Evolutionary conservation across 2,888 invertebrate species (phyloP).

Genomic region (Pammene aurita): DNA sequence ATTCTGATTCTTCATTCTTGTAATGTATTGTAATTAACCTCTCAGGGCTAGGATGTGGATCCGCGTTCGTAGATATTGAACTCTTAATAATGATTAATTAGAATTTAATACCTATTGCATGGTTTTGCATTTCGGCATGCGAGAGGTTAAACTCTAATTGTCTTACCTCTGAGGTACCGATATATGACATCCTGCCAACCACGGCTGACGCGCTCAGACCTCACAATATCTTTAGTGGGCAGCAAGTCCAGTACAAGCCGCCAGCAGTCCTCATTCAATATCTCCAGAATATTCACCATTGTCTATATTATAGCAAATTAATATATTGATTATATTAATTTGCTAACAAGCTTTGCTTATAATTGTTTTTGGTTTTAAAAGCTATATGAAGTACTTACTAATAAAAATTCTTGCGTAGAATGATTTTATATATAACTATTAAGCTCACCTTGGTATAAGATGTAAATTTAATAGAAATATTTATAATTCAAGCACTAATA

Average conservation of each 20-base stretch:
- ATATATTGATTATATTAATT: too few species aligned
- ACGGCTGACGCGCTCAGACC: constrained; percentile 12
- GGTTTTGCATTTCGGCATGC: too few species aligned
- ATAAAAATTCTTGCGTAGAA: too few species aligned
- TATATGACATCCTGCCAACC: constrained; percentile 4
- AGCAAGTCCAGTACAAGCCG: not conserved
- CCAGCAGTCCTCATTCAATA: constrained; percentile 16
- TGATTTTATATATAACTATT: not conserved
- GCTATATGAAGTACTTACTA: too few species aligned
- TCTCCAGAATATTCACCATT: constrained; percentile 1
- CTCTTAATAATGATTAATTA: too few species aligned
- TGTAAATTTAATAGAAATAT: too few species aligned
- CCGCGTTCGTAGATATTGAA: too few species aligned
- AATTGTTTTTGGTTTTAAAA: not conserved
- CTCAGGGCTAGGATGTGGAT: too few species aligned
- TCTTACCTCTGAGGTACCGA: constrained; percentile 1
- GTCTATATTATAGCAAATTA: not conserved
- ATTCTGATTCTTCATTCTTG: too few species aligned
- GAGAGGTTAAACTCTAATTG: not conserved
- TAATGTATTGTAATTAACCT: too few species aligned
- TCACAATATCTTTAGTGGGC: not conserved
- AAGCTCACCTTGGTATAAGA: not conserved
- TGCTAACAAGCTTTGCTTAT: not conserved
- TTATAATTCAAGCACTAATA: not conserved
- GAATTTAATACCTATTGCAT: too few species aligned